Evolutionary conservation across 1,140 invertebrate genomes (phyloP), one percentile per base, ranked within the genome.

Genomic region (Pachypeltis micranthus): DNA sequence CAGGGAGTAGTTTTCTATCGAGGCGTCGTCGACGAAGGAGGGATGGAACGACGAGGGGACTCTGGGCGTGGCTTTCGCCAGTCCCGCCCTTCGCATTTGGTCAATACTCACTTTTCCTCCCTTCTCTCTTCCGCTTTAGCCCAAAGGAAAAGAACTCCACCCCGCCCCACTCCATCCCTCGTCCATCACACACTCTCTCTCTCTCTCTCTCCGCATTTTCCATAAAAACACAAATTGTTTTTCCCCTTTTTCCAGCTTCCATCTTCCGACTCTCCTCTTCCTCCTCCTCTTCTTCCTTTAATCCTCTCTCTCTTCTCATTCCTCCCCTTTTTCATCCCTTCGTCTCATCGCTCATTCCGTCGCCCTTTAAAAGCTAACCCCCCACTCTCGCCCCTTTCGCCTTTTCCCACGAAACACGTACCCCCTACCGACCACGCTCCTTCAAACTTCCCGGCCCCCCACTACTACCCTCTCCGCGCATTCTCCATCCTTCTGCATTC

Each of bases 161-260:
- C 25, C 25, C 16, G 16, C 54, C 54, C 54, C 54, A 56, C 26
- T n/a, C n/a, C n/a, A n/a, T n/a, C n/a, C n/a, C n/a, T n/a, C n/a
- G n/a, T n/a, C n/a, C n/a, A n/a, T n/a, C n/a, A n/a, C n/a, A n/a
- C n/a, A n/a, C n/a, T n/a, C n/a, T n/a, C n/a, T n/a, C n/a, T n/a
- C n/a, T n/a, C n/a, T n/a, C n/a, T n/a, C n/a, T n/a, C n/a, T n/a
- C n/a, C n/a, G n/a, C n/a, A n/a, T n/a, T n/a, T n/a, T n/a, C n/a
- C n/a, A 26, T 24, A 56, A 56, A 56, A 19, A 56, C 54, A 56
- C 26, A 56, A 56, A 56, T 56, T 56, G 54, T 56, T 56, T 56
- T 54, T 26, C 16, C 54, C 54, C 19, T 56, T 56, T 19, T 19
- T 56, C 44, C 44, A n/a, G 44, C 44, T 23, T 56, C 21, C 54